phyloP scores from a whole-genome alignment of 2,113 vertebrate genomes.

The Semnornis frantzii region DNA sequence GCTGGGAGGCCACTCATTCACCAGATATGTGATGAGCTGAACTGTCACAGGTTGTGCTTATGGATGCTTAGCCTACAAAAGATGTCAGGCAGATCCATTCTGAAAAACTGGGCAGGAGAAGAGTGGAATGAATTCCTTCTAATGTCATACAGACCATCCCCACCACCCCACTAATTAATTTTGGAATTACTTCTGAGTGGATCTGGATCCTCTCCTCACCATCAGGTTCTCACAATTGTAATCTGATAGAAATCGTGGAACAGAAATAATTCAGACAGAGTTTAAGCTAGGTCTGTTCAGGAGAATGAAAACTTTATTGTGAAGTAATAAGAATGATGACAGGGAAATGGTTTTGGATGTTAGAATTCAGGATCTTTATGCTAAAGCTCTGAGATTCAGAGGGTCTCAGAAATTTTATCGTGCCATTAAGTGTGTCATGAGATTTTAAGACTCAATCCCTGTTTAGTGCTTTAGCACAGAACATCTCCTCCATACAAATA shows the following conservation, averaged over 20 bases:
- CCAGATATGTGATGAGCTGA: conserved; percentile 21
- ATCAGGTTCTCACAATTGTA: not conserved
- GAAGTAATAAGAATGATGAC: not conserved
- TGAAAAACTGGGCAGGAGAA: not conserved
- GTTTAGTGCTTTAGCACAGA: not conserved
- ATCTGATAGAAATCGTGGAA: not conserved
- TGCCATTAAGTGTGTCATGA: not conserved
- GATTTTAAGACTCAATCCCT: not conserved
- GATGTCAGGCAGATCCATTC: not conserved
- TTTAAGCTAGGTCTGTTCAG: not conserved
- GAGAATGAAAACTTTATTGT: not conserved
- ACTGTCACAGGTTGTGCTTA: not conserved
- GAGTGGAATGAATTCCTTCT: not conserved
- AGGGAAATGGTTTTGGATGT: not conserved
- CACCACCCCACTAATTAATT: not conserved
- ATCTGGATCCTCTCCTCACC: not conserved
- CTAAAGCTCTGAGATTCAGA: not conserved
- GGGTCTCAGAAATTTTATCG: not conserved
- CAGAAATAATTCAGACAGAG: not conserved
- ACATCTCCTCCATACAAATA: not conserved
- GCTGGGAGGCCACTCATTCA: conserved; percentile 2
- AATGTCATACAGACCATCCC: not conserved
- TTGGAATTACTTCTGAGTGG: not conserved
- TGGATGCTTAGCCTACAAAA: conserved; percentile 10
- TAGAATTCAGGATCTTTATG: not conserved